phyloP scores from a whole-genome alignment of 2,888 invertebrate genomes.

The Agonopterix arenella region DNA sequence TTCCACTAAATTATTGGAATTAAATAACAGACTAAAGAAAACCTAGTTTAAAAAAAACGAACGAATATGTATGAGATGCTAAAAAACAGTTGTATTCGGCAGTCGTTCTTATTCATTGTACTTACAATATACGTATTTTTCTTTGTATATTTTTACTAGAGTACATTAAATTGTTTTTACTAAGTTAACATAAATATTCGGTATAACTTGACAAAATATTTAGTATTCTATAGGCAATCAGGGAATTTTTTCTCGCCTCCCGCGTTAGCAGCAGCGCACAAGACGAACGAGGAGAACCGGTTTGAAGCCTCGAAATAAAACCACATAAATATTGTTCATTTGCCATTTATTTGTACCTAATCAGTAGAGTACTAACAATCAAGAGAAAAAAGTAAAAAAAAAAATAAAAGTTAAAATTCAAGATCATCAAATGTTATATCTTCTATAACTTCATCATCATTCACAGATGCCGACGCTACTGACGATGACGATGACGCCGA shows the following conservation, averaged over 20 bases:
- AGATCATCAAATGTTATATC: constrained; percentile 1
- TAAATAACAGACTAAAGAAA: background rate
- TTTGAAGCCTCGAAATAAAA: background rate
- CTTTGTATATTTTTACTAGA: background rate
- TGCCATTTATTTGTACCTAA: background rate
- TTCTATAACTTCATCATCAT: background rate
- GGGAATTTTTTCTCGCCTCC: no score
- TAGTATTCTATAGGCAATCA: background rate
- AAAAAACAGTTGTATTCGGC: background rate
- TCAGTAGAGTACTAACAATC: background rate
- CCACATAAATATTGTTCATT: background rate
- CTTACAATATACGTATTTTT: background rate
- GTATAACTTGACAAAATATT: background rate
- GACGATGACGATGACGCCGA: background rate
- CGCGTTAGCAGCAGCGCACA: no score
- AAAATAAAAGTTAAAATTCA: no score
- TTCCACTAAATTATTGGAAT: background rate
- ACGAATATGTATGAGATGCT: background rate
- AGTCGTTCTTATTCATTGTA: background rate
- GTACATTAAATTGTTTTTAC: background rate
- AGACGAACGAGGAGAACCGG: no score
- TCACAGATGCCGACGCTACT: background rate
- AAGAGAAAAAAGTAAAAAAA: no score
- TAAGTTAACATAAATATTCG: background rate
- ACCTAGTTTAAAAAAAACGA: background rate